Evolutionary conservation across 2,797 vertebrate species (phyloP).

Genomic region (Gymnopithys bicolor): DNA sequence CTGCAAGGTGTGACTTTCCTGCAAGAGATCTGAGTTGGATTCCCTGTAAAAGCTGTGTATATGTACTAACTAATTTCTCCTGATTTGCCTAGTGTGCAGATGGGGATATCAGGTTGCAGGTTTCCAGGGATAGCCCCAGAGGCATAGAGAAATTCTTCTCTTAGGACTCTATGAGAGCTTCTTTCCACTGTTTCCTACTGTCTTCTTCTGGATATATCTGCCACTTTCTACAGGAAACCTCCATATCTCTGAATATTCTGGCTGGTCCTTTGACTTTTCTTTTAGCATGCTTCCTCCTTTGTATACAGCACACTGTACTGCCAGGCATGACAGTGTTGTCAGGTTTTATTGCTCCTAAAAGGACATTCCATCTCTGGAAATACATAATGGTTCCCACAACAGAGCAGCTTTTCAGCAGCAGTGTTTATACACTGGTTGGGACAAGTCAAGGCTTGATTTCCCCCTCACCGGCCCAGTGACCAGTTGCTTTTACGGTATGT

Average conservation of each 20-base stretch:
- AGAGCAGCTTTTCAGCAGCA: neutral
- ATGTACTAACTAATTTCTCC: neutral
- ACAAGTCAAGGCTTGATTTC: neutral
- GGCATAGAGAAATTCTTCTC: neutral
- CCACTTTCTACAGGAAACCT: neutral
- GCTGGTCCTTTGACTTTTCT: neutral
- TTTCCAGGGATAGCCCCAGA: neutral
- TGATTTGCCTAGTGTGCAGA: neutral
- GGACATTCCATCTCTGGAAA: neutral
- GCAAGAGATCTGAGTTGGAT: neutral
- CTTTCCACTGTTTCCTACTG: neutral
- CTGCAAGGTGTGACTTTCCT: neutral
- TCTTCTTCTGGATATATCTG: neutral
- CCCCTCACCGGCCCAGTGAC: neutral
- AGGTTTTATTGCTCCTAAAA: neutral
- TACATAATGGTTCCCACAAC: neutral
- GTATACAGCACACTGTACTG: fast-evolving
- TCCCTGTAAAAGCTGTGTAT: neutral
- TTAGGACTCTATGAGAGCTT: neutral
- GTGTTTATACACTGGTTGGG: neutral
- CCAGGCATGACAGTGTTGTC: neutral
- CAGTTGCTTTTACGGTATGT: neutral
- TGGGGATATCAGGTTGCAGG: neutral
- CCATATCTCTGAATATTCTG: neutral
- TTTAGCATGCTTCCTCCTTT: neutral